Conservation (phyloP, 2,113 vertebrate species). For the Caracal caracal region DNA sequence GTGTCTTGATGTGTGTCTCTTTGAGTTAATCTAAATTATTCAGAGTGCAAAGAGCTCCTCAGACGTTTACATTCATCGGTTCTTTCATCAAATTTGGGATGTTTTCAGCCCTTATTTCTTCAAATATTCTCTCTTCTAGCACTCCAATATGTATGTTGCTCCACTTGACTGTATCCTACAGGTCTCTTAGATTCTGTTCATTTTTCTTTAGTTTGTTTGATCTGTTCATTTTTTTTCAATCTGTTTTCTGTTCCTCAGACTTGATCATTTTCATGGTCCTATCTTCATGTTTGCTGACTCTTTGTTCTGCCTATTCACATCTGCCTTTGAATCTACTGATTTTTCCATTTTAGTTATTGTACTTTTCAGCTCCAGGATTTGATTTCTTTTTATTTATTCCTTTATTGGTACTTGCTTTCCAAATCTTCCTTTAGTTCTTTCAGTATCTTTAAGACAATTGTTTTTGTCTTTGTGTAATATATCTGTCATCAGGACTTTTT, state of each 20-base stretch:
- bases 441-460: neutral
- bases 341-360: neutral
- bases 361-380: neutral
- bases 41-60: neutral
- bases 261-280: neutral
- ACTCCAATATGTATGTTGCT: neutral
- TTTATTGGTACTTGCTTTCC: neutral
- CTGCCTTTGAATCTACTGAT: neutral
- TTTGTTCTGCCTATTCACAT: neutral
- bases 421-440: neutral
- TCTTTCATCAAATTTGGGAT: neutral
- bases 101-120: neutral
- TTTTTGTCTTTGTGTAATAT: neutral
- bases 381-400: neutral
- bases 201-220: neutral
- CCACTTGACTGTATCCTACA: neutral
- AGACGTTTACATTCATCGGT: neutral
- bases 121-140: neutral
- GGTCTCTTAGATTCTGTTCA: neutral
- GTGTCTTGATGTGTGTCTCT: neutral
- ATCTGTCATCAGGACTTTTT: neutral
- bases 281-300: neutral
- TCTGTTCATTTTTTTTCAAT: neutral
- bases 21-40: neutral
- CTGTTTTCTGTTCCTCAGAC: neutral